phyloP scores from a whole-genome alignment of 2,113 vertebrate genomes.

The rabbit (Oryctolagus cuniculus) region DNA sequence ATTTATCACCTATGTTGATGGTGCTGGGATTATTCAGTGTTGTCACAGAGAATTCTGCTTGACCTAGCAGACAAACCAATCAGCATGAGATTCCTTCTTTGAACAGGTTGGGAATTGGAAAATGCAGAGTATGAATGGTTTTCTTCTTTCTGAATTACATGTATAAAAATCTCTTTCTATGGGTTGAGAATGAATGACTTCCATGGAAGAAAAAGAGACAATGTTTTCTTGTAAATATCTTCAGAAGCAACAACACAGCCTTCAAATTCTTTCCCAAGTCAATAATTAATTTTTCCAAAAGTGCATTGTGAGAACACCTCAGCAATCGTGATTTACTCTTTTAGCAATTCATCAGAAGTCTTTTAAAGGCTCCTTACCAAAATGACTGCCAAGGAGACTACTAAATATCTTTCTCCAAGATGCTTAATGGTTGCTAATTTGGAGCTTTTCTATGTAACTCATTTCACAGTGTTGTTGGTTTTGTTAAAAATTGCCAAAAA shows the following conservation, averaged over 20 bases:
- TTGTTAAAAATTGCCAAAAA: neutral
- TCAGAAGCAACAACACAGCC: neutral
- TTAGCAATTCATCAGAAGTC: neutral
- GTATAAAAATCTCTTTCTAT: neutral
- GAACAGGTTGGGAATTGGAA: neutral
- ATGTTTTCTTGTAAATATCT: slow-evolving; percentile 26
- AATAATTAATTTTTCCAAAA: neutral
- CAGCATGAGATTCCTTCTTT: neutral
- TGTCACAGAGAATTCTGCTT: neutral
- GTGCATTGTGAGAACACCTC: neutral
- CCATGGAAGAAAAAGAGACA: neutral
- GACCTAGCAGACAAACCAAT: neutral
- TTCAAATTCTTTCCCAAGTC: neutral
- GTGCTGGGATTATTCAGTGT: neutral
- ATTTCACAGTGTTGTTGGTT: rapidly evolving
- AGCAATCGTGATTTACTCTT: neutral
- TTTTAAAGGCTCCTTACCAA: neutral
- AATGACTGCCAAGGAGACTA: neutral
- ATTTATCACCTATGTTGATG: neutral
- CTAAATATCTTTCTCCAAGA: neutral
- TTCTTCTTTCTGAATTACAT: neutral
- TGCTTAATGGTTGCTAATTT: neutral
- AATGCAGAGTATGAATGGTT: neutral
- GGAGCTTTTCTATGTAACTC: neutral
- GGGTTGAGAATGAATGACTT: neutral